Percentiles rank a stretch among this genome's conserved stretches.
phyloP scores from a whole-genome alignment of 2,797 vertebrate genomes.

The Pipistrellus kuhlii region DNA sequence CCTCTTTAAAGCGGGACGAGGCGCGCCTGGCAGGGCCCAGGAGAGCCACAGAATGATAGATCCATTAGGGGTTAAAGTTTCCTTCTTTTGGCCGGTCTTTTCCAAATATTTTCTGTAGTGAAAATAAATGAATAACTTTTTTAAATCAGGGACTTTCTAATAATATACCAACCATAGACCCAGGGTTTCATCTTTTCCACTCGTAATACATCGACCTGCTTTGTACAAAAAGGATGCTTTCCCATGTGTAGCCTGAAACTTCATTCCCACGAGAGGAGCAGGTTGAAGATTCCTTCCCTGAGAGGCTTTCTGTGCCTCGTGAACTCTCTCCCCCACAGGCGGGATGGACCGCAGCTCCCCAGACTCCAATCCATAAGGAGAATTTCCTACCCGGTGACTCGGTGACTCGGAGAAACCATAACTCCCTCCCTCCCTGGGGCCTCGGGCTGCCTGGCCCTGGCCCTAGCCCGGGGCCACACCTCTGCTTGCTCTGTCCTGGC shows the following conservation, averaged over 20 bases:
- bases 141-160: background rate
- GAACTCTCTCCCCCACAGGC: background rate
- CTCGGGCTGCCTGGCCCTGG: background rate
- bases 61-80: background rate
- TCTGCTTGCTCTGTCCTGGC: background rate
- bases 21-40: background rate
- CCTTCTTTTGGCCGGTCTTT: slow-evolving; percentile 5
- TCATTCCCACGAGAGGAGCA: background rate
- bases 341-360: background rate
- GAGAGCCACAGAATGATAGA: background rate
- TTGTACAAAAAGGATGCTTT: background rate
- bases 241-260: background rate
- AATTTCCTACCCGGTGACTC: background rate
- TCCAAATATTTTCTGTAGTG: background rate
- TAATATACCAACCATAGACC: background rate
- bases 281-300: background rate
- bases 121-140: background rate
- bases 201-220: background rate
- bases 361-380: background rate
- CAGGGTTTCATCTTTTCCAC: background rate
- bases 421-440: background rate
- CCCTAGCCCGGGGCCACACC: background rate
- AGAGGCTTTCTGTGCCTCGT: background rate
- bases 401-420: background rate
- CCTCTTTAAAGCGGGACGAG: background rate